Evolutionary conservation across 2,797 vertebrate genomes (phyloP).

Genomic region (Pipistrellus kuhlii): DNA sequence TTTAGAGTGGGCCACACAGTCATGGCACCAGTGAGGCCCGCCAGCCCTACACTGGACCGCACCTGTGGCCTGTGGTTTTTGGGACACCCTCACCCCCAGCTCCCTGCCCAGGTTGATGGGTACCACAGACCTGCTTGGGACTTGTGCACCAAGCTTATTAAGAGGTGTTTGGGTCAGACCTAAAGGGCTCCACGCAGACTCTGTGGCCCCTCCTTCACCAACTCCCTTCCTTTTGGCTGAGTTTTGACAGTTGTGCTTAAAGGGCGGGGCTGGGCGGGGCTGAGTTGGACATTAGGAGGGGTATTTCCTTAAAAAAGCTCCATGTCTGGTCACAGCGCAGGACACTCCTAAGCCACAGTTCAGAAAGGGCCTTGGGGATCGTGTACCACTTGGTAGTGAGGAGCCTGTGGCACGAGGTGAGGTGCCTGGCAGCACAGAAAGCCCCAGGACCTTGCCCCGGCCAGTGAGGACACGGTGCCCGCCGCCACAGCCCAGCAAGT

Average conservation of each 20-base stretch:
- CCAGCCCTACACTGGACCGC: neutral
- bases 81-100: neutral
- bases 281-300: neutral
- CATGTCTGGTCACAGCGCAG: constrained; percentile 7
- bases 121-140: neutral
- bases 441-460: neutral
- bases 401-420: neutral
- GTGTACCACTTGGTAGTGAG: neutral
- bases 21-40: neutral
- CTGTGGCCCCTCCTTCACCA: neutral
- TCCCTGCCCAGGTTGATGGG: neutral
- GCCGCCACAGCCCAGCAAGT: no score
- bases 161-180: neutral
- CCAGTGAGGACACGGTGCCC: no score
- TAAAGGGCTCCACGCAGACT: neutral
- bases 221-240: neutral
- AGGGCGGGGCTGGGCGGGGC: neutral
- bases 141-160: neutral
- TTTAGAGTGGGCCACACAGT: neutral
- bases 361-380: neutral
- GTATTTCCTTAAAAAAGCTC: constrained; percentile 28
- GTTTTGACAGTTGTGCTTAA: neutral
- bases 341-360: neutral
- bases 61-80: neutral
- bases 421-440: neutral